These are phyloP conservation scores for Paratilapia polleni DNA, from an alignment of 2,113 vertebrate genomes.

Conservation along the genomic window DNA sequence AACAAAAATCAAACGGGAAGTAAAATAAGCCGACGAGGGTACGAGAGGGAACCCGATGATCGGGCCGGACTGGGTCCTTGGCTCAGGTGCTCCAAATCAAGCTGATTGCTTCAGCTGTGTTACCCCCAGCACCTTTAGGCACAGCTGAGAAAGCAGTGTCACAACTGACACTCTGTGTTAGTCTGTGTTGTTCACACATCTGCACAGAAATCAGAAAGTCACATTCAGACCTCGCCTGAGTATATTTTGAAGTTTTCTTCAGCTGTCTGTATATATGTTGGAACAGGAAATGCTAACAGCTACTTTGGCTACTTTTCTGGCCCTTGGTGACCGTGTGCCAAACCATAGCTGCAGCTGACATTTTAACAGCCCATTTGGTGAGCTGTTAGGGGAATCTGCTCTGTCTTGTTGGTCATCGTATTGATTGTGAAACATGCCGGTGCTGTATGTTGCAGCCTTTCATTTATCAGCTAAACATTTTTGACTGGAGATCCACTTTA, in stretches of 20 bases:
- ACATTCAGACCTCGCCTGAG: neutral
- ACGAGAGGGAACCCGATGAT: neutral
- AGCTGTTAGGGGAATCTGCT: neutral
- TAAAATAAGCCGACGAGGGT: too few relatives aligned
- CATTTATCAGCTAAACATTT: neutral
- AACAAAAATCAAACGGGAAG: too few relatives aligned
- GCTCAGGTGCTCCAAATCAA: neutral
- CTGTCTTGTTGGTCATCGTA: neutral
- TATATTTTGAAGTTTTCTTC: neutral
- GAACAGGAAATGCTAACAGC: neutral
- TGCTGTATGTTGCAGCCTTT: neutral
- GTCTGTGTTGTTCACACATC: neutral
- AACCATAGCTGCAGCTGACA: neutral
- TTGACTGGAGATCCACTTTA: neutral
- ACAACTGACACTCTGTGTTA: neutral
- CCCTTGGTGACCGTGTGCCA: neutral
- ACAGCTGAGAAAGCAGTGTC: neutral
- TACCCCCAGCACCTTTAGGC: neutral
- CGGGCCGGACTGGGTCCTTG: neutral
- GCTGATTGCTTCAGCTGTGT: neutral
- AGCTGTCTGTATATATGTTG: neutral
- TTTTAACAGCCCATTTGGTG: neutral
- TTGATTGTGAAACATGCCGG: neutral
- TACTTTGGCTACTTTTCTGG: neutral
- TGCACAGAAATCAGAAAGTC: rapidly evolving